Conservation (phyloP, 2,113 vertebrate genomes). For the Bagarius yarrelli region DNA sequence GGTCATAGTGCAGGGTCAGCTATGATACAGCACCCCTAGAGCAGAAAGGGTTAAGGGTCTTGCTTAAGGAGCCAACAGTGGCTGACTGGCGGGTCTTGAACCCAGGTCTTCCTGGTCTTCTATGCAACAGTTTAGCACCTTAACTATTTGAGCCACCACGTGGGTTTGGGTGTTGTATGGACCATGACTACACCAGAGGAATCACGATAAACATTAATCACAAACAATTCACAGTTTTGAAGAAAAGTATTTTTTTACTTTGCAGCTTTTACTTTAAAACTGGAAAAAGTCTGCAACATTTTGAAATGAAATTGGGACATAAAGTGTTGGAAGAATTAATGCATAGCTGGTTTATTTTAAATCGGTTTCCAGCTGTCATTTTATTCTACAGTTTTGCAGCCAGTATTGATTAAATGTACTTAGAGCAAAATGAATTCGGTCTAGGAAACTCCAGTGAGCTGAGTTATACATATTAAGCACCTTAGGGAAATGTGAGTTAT, state of each 20-base stretch:
- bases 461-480: constrained; percentile 22
- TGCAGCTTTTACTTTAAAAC: not conserved
- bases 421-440: constrained; percentile 31
- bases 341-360: constrained; percentile 24
- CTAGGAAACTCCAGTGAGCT: constrained; percentile 27
- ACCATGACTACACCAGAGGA: not conserved
- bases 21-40: too few species aligned
- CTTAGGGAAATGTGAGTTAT: constrained; percentile 28
- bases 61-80: too few species aligned
- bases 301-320: constrained; percentile 5
- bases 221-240: not conserved
- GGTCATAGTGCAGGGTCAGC: too few species aligned
- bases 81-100: too few species aligned
- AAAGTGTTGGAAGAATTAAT: not conserved
- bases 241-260: not conserved
- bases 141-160: too few species aligned
- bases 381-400: constrained; percentile 10
- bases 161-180: not conserved
- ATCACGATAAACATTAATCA: not conserved
- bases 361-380: constrained; percentile 23
- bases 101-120: too few species aligned
- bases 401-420: constrained; percentile 42
- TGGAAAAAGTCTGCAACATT: not conserved
- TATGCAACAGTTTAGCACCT: too few species aligned
- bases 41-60: too few species aligned